These are phyloP conservation scores for Papilio polytes DNA, from an alignment of 1,140 invertebrate genomes.

Conservation along the genomic window DNA sequence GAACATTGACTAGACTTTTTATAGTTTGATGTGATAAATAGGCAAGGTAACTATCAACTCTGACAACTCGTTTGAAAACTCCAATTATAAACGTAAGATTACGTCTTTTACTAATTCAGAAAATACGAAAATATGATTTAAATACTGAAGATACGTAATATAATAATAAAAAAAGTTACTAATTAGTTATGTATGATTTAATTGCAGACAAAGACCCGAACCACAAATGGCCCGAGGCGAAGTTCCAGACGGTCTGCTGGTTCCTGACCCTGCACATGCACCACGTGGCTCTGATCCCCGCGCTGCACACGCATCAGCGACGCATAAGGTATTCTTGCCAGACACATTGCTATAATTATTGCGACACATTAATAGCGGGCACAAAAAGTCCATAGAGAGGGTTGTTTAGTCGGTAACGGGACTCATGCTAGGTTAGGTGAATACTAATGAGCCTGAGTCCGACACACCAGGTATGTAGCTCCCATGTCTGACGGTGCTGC, in stretches of 20 bases:
- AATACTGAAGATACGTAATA: not conserved
- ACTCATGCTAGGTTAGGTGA: too few species aligned
- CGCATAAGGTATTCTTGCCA: conserved; percentile 80
- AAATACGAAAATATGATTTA: conserved; percentile 8
- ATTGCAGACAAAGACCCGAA: conserved; percentile 79
- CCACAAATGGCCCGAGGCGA: conserved; percentile 89
- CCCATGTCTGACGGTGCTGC: too few species aligned
- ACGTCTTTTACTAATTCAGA: not conserved
- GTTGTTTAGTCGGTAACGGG: too few species aligned
- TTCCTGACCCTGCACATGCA: conserved; percentile 97
- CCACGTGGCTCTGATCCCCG: conserved; percentile 95
- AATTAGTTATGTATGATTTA: conserved; percentile 21
- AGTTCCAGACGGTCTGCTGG: conserved; percentile 98
- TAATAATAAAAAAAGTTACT: too few species aligned
- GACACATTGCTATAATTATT: not conserved
- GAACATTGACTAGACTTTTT: not conserved
- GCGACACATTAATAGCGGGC: not conserved
- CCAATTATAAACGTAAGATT: too few species aligned
- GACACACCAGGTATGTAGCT: too few species aligned
- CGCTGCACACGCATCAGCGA: conserved; percentile 94
- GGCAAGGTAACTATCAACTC: too few species aligned
- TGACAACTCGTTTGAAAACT: too few species aligned
- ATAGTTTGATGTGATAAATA: too few species aligned
- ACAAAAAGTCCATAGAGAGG: too few species aligned
- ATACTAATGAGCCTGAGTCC: too few species aligned